These are phyloP conservation scores for Acleris emargana DNA, from an alignment of 2,888 invertebrate genomes.

Conservation along the genomic window DNA sequence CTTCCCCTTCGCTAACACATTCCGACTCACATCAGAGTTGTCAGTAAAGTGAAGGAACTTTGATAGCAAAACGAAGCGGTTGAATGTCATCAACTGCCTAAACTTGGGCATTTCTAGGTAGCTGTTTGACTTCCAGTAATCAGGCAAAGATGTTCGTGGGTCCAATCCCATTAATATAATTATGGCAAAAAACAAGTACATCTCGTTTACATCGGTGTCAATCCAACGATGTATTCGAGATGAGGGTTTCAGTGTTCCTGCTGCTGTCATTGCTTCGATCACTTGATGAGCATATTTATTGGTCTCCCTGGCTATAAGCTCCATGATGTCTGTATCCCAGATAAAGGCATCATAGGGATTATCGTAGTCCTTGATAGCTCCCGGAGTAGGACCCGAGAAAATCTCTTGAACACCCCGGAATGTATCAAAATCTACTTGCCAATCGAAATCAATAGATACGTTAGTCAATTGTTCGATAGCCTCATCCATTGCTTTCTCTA, in stretches of 20 bases:
- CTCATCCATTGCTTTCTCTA: conserved; percentile 41
- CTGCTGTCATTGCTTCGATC: conserved; percentile 32
- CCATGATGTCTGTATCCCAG: conserved; percentile 36
- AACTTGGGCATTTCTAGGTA: conserved; percentile 38
- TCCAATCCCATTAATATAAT: conserved; percentile 42
- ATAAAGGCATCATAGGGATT: too few species aligned
- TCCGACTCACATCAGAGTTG: conserved; percentile 28
- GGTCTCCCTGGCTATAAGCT: conserved; percentile 41
- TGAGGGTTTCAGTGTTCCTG: conserved; percentile 16
- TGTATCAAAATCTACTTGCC: conserved; percentile 34
- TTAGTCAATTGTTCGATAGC: conserved; percentile 9
- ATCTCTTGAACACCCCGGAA: conserved; percentile 40
- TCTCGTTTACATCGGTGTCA: conserved; percentile 39
- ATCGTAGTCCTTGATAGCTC: conserved; percentile 29
- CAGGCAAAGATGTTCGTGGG: conserved; percentile 25
- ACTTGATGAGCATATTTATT: conserved; percentile 43
- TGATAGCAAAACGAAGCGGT: conserved; percentile 39
- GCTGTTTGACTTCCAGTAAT: conserved; percentile 38
- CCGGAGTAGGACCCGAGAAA: conserved; percentile 41
- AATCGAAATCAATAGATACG: background rate
- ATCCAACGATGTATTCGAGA: conserved; percentile 41
- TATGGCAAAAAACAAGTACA: conserved; percentile 39
- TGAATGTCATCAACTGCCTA: conserved; percentile 35
- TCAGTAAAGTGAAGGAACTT: conserved; percentile 41
- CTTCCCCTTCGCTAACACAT: conserved; percentile 13